A percentile compares a stretch with the other conserved stretches of the same genome.
phyloP scores from a whole-genome alignment of 2,888 invertebrate species.

The Rotaria macrura region DNA sequence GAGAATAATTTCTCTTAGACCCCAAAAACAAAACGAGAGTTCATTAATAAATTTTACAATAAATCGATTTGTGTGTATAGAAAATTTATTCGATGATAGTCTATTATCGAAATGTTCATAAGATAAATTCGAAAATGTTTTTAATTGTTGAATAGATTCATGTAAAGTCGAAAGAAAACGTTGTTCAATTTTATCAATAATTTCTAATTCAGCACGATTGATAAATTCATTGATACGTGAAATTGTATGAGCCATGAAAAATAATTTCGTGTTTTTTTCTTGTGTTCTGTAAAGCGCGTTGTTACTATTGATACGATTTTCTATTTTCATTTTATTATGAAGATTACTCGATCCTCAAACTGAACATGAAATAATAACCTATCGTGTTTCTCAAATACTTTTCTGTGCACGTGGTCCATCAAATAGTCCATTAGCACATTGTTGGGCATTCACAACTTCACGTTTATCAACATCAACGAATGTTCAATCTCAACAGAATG shows the following conservation, averaged over 20 bases:
- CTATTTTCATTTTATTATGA: too few species aligned
- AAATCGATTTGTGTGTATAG: background rate
- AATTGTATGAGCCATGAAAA: too few species aligned
- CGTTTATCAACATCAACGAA: constrained; percentile 78
- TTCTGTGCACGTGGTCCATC: constrained; percentile 79
- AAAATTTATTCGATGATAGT: background rate
- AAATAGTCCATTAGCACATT: constrained; percentile 72
- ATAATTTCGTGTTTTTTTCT: too few species aligned
- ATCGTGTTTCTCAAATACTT: constrained; percentile 78
- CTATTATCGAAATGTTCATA: background rate
- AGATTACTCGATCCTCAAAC: constrained; percentile 50
- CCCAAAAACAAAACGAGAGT: background rate
- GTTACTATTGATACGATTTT: too few species aligned
- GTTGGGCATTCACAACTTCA: constrained; percentile 94
- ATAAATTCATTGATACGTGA: background rate
- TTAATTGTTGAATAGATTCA: background rate
- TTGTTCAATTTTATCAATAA: background rate
- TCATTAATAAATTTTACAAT: background rate
- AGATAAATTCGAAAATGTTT: background rate
- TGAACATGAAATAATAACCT: constrained; percentile 71
- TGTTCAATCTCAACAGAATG: background rate
- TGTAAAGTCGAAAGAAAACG: background rate
- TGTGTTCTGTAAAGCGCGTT: too few species aligned
- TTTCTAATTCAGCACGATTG: background rate
- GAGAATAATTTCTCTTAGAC: background rate